Evolutionary conservation across 2,113 vertebrate species (phyloP).

Genomic region (Ovibos moschatus): DNA sequence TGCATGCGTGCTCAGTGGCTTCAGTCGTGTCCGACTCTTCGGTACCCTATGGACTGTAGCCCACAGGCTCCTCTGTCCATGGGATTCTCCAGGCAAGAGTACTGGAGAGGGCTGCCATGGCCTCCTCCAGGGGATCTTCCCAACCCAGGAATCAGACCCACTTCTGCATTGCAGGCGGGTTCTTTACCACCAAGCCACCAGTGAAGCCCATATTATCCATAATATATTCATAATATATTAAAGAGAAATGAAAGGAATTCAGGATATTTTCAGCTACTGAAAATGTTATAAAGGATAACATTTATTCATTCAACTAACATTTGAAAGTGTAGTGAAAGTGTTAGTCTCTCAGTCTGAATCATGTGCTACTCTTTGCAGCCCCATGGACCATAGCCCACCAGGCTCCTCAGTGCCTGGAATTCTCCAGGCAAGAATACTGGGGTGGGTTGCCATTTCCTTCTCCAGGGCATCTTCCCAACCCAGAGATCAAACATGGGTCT

Average conservation of each 20-base stretch:
- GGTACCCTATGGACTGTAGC: background rate
- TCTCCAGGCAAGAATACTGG: background rate
- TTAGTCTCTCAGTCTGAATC: background rate
- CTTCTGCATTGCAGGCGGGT: background rate
- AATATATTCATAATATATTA: background rate
- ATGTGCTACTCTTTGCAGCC: background rate
- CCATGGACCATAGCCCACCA: background rate
- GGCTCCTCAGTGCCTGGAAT: background rate
- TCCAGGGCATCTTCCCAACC: background rate
- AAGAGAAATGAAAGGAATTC: background rate
- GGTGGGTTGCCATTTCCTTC: background rate
- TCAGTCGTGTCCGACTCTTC: background rate
- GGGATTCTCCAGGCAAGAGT: background rate
- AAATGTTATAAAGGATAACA: background rate
- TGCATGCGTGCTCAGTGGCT: background rate
- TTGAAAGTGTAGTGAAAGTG: background rate
- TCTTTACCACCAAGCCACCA: background rate
- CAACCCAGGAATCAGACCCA: background rate
- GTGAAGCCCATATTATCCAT: background rate
- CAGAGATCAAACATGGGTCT: background rate
- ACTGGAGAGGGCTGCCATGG: background rate
- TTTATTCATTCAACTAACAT: background rate
- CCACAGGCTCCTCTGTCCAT: background rate
- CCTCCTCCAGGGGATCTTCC: background rate
- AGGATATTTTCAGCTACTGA: background rate